Percentiles rank a stretch among this genome's conserved stretches.
phyloP scores from a whole-genome alignment of 2,113 vertebrate species.

The Chaetodon auriga region DNA sequence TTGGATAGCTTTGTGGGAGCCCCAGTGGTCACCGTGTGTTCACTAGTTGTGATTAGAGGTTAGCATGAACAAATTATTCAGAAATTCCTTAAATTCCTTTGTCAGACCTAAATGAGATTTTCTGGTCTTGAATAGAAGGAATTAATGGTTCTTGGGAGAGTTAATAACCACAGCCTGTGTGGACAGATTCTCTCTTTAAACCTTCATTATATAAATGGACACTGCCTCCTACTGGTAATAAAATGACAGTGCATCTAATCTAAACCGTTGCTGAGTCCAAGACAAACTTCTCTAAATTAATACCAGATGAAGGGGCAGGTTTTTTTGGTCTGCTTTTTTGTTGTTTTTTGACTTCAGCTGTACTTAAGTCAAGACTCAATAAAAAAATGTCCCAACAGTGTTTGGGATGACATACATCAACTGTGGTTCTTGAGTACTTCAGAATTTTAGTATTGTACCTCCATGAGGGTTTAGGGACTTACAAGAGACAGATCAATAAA shows the following conservation, averaged over 20 bases:
- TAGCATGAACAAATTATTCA: constrained; percentile 3
- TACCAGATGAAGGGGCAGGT: no score
- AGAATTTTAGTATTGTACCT: neutral
- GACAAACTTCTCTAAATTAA: no score
- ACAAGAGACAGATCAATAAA: neutral
- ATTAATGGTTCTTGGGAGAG: constrained; percentile 24
- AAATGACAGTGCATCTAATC: neutral
- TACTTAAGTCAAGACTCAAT: neutral
- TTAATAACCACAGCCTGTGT: constrained; percentile 13
- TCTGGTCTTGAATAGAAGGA: constrained; percentile 26
- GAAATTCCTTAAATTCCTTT: constrained; percentile 7
- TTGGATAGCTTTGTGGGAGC: neutral
- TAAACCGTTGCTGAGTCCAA: no score
- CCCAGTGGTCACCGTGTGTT: neutral
- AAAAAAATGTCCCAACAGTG: neutral
- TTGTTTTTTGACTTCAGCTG: neutral
- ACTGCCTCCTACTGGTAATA: constrained; percentile 65
- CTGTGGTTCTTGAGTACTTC: neutral
- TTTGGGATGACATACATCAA: neutral
- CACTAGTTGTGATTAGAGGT: neutral
- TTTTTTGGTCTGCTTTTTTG: neutral
- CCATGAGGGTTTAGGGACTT: no score
- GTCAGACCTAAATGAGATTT: constrained; percentile 45
- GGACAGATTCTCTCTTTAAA: neutral
- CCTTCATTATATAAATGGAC: neutral